phyloP scores from a whole-genome alignment of 1,140 invertebrate genomes.

The Mactra quadrangularis region DNA sequence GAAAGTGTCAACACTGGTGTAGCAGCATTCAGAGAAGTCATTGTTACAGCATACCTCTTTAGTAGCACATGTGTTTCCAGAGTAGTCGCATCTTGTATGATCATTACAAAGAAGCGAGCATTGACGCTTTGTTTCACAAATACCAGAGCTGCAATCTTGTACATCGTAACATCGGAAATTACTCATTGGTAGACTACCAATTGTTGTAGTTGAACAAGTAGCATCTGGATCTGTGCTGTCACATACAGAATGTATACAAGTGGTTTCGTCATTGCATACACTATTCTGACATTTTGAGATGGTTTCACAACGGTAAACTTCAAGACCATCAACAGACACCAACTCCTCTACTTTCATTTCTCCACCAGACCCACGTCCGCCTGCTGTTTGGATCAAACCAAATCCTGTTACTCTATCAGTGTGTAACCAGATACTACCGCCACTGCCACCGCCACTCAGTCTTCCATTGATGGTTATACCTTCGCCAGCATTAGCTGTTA shows the following conservation, averaged over 20 bases:
- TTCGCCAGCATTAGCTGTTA: slow-evolving; percentile 71
- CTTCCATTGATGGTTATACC: slow-evolving; percentile 50
- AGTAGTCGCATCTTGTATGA: slow-evolving; percentile 29
- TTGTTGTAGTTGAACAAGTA: slow-evolving; percentile 21
- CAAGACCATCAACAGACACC: slow-evolving; percentile 34
- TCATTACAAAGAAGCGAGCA: slow-evolving; percentile 50
- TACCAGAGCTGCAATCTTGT: slow-evolving; percentile 40
- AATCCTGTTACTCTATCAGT: slow-evolving; percentile 69
- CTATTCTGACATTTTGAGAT: slow-evolving; percentile 36
- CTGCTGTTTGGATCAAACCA: slow-evolving; percentile 68
- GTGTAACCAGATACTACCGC: slow-evolving; percentile 76
- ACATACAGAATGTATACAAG: slow-evolving; percentile 38
- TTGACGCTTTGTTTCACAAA: slow-evolving; percentile 11
- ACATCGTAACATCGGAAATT: slow-evolving; percentile 33
- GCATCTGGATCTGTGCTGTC: slow-evolving; percentile 1
- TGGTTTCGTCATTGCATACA: slow-evolving; percentile 21
- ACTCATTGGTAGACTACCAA: slow-evolving; percentile 12
- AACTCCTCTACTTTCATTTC: slow-evolving; percentile 44
- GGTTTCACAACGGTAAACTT: slow-evolving; percentile 41
- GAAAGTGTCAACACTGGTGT: slow-evolving; percentile 26
- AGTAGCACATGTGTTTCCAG: slow-evolving; percentile 28
- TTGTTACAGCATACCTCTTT: slow-evolving; percentile 50
- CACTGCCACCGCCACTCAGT: slow-evolving; percentile 73
- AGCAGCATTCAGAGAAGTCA: slow-evolving; percentile 53
- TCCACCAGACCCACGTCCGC: slow-evolving; percentile 62